These are phyloP conservation scores for Escarpia spicata DNA, from an alignment of 2,888 invertebrate genomes.

Conservation along the genomic window DNA sequence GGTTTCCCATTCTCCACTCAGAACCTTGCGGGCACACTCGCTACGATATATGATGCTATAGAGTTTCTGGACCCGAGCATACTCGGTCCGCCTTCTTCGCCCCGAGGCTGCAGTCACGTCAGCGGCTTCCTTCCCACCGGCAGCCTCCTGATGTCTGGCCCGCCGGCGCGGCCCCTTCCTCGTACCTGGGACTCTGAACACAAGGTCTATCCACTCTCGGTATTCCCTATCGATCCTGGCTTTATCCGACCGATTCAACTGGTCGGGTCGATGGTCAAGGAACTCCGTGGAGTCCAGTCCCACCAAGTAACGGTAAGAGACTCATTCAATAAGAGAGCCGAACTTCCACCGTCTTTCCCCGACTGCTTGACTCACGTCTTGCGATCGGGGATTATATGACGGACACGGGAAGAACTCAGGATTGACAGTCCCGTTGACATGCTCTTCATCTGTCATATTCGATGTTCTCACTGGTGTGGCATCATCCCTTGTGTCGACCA, in stretches of 20 bases:
- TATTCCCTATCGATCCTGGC: not conserved
- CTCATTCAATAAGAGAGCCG: not conserved
- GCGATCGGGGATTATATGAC: conserved; percentile 3
- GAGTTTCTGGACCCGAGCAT: not conserved
- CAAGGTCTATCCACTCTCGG: not conserved
- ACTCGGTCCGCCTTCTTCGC: not conserved
- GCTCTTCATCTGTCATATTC: not conserved
- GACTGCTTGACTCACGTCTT: not conserved
- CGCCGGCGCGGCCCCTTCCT: not conserved
- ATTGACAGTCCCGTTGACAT: not conserved
- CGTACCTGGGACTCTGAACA: not conserved
- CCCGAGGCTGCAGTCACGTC: not conserved
- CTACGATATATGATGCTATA: not conserved
- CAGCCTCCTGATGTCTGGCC: not conserved
- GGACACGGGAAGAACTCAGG: not conserved
- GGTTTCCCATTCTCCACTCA: not conserved
- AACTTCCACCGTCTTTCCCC: not conserved
- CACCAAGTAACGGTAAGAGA: not conserved
- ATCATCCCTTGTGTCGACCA: not conserved
- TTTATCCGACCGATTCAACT: conserved; percentile 1
- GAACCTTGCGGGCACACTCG: not conserved
- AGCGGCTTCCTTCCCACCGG: not conserved
- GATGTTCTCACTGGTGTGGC: not conserved
- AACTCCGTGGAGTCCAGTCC: conserved; percentile 8
- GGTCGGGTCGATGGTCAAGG: not conserved